Base-by-base conservation (phyloP, 2,797 vertebrate species). In the Thaleichthys pacificus region DNA sequence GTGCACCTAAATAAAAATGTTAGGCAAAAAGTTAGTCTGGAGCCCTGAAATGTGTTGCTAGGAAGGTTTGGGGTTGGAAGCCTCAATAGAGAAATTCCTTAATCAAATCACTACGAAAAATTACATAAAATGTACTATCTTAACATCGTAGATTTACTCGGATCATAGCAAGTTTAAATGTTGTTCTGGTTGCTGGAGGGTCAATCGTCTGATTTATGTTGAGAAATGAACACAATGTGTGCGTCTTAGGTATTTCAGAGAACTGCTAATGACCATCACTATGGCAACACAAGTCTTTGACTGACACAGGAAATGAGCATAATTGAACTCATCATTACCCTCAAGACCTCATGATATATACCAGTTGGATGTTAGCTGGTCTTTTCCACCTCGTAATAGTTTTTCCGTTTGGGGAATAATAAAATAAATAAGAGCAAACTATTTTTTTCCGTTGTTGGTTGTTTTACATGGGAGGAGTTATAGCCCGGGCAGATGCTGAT, bases 401-500 rank as follows among this genome's bases (percentile, higher is more conserved):
- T 84, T 82, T 80, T 76, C 32, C 69, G 72, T 56, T 51, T 51
- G 38, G 15, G 73, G 70, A 30, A 54, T 78, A 84, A 49, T 69
- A 83, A 87, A 84, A 49, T 69, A 83, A 87, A 80, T 73, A 73
- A 69, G n/a, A 17, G 54, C 42, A 35, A 17, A 35, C 54, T 70
- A 22, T 26, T 73, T 66, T 82, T 67, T 60, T 60, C 65, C 54
- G 30, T 63, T 61, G 28, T 71, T 68, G 72, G 72, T 68, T 67
- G 71, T 69, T 71, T 64, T 61, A 74, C 58, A 54, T 57, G 19
- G 15, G 15, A 24, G 42, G 78, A 83, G 75, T 78, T 63, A 84
- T 83, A 84, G 85, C 83, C 88, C 72, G 77, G 72, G 77, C 76
- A 71, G 71, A 69, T 56, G 75, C 71, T 51, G 76, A 75, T 91